Evolutionary conservation across 2,113 vertebrate species (phyloP).

Genomic region (Arothron firmamentum): DNA sequence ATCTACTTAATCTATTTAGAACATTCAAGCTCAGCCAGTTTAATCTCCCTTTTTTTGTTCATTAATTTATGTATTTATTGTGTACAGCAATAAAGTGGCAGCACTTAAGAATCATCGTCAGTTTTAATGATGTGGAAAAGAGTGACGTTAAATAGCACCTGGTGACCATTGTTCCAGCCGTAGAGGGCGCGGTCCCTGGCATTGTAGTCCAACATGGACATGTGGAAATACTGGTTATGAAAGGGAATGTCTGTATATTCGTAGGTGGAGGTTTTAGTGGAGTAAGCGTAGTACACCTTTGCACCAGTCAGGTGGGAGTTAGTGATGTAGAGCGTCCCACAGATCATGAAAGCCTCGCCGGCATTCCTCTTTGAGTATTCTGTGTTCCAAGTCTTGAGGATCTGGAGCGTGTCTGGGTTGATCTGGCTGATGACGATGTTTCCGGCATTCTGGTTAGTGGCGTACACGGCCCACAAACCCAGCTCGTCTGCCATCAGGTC

Average conservation of each 20-base stretch:
- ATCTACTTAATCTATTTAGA: neutral
- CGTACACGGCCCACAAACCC: constrained; percentile 95
- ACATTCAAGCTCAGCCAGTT: constrained; percentile 38
- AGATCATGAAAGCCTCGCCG: constrained; percentile 99
- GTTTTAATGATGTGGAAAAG: constrained; percentile 98
- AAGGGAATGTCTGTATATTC: constrained; percentile 98
- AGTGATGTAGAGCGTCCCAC: constrained; percentile 94
- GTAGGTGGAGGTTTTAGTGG: constrained; percentile 92
- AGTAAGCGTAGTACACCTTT: constrained; percentile 97
- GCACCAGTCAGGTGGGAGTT: constrained; percentile 97
- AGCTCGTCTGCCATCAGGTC: constrained; percentile 98
- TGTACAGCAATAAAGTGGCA: neutral
- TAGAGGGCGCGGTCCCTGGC: constrained; percentile 92
- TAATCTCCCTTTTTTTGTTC: neutral
- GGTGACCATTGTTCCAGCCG: constrained; percentile 98
- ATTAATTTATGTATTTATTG: neutral
- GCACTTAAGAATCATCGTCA: constrained; percentile 84
- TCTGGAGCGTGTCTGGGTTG: constrained; percentile 88
- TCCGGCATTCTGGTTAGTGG: constrained; percentile 97
- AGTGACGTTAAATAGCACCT: constrained; percentile 96
- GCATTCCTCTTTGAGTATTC: constrained; percentile 98
- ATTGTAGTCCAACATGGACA: constrained; percentile 99
- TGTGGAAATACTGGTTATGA: constrained; percentile 98
- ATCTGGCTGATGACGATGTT: constrained; percentile 96
- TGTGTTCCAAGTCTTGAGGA: constrained; percentile 91